Base-by-base conservation (phyloP, 2,797 vertebrate species). In the Urosaurus nigricauda region DNA sequence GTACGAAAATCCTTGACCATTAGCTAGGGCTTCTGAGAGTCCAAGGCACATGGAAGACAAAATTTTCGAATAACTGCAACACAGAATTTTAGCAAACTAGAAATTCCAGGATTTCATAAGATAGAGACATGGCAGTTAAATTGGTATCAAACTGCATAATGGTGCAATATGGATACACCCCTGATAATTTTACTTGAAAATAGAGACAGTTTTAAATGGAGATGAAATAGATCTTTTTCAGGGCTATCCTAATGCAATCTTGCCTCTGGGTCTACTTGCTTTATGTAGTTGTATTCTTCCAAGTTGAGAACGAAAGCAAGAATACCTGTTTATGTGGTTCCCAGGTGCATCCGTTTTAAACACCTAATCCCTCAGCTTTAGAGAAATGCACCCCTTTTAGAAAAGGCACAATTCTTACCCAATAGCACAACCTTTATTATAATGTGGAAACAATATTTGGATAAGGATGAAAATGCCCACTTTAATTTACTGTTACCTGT, bases 401-500 rank as follows among this genome's bases (percentile, higher is more conserved):
- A 56, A 88, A 78, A 56, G 9, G 19, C 13, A 79, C n/a, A 29
- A 21, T 71, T 84, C 26, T 84, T 79, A 58, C 63, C 65, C 12
- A 53, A 37, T 70, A 85, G 75, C 87, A 26, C 71, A 47, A 60
- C 87, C 79, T 88, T 24, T 65, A 75, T 79, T 88, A 75, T 85
- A 87, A 91, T 37, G 86, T 90, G 79, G 53, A 78, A 81, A 0
- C 89, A 9, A 71, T 74, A 89, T 90, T 90, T 85, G 82, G 83
- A 89, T 85, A 84, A 89, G 86, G 91, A 89, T 87, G 87, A 89
- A 84, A 26, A 78, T 32, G 11, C 89, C 24, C 9, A 19, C 79
- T 93, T 19, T 17, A 90, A 2, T 88, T 85, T 93, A 93, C 87
- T 90, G 43, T 77, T 56, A 88, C 93, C 90, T 92, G 87, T 94